Conservation (phyloP, 2,888 invertebrate genomes). For the Dolichopus griseipennis region DNA sequence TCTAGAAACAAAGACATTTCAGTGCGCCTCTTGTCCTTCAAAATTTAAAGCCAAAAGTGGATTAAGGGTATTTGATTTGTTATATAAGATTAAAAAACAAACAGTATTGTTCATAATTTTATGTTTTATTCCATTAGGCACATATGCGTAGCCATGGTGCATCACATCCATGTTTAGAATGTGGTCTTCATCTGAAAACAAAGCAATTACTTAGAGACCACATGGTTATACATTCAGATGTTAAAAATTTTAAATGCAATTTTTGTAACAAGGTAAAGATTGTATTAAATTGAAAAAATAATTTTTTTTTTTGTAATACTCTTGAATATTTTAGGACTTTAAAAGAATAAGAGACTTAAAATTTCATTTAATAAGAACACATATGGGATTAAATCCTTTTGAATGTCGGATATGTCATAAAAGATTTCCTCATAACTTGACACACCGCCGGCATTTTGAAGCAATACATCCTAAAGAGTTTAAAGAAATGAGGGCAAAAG, state of each 20-base stretch:
- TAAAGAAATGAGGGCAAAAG: slow-evolving; percentile 37
- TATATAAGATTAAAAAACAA: background rate
- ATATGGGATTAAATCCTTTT: slow-evolving; percentile 40
- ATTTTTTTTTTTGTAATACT: background rate
- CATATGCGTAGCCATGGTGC: slow-evolving; percentile 44
- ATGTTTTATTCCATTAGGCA: slow-evolving; percentile 26
- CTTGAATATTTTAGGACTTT: slow-evolving; percentile 24
- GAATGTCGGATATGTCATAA: slow-evolving; percentile 41
- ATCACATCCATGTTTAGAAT: slow-evolving; percentile 42
- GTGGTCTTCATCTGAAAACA: slow-evolving; percentile 42
- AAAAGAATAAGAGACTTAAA: slow-evolving; percentile 41
- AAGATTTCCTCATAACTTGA: slow-evolving; percentile 41
- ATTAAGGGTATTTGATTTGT: background rate
- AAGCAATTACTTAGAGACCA: slow-evolving; percentile 45
- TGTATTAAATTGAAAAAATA: background rate
- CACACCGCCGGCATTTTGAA: slow-evolving; percentile 42
- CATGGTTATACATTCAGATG: slow-evolving; percentile 39
- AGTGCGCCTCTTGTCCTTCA: background rate
- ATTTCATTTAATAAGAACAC: slow-evolving; percentile 40
- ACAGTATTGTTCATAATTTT: background rate
- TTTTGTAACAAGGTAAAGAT: slow-evolving; percentile 31
- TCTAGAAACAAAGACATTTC: background rate
- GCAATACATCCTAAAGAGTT: slow-evolving; percentile 40
- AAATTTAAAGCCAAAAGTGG: background rate
- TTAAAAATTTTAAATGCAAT: slow-evolving; percentile 38